phyloP scores from a whole-genome alignment of 2,113 vertebrate genomes.

The Chaetops frenatus region DNA sequence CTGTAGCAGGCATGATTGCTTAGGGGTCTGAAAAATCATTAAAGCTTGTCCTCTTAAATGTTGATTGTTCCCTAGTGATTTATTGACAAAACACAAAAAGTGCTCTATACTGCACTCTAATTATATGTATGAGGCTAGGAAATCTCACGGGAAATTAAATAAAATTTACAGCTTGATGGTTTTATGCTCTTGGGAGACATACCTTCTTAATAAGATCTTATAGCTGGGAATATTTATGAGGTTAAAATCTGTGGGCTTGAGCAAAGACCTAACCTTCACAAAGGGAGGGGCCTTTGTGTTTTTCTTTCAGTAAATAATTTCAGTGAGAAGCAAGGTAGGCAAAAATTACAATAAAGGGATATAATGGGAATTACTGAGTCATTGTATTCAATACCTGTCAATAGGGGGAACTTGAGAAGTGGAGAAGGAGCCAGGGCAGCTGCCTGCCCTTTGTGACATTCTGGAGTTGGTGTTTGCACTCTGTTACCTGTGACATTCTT shows the following conservation, averaged over 20 bases:
- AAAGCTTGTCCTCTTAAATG: conserved; percentile 93
- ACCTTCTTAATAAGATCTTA: conserved; percentile 95
- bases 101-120: conserved; percentile 92
- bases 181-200: conserved; percentile 91
- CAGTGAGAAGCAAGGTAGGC: conserved; percentile 43
- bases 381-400: not conserved
- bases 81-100: conserved; percentile 97
- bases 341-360: not conserved
- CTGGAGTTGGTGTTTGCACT: not conserved
- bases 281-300: conserved; percentile 53
- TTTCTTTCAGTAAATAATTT: conserved; percentile 56
- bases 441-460: not conserved
- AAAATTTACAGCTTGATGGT: conserved; percentile 95
- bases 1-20: conserved; percentile 77
- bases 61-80: conserved; percentile 93
- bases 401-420: conserved; percentile 3
- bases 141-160: conserved; percentile 97
- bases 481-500: not conserved
- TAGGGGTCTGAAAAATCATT: conserved; percentile 90
- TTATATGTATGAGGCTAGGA: conserved; percentile 96
- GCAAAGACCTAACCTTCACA: conserved; percentile 72
- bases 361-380: not conserved
- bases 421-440: not conserved
- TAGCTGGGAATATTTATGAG: conserved; percentile 93
- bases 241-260: conserved; percentile 79